A percentile compares a stretch with the other conserved stretches of the same genome.
phyloP scores from a whole-genome alignment of 1,140 invertebrate species.

The Rhyzopertha dominica region DNA sequence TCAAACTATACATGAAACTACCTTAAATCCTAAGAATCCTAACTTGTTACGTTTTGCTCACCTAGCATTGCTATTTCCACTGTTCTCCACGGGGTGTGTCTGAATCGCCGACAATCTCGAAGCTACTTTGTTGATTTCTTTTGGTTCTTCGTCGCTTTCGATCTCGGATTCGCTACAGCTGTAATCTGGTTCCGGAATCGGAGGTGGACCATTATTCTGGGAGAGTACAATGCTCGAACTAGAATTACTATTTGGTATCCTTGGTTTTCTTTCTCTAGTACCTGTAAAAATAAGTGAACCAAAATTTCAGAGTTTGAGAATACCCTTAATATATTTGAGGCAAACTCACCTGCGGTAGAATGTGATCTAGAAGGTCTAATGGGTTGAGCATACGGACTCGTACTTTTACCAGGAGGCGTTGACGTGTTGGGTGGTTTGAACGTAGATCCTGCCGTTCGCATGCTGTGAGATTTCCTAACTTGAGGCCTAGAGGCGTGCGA shows the following conservation, averaged over 20 bases:
- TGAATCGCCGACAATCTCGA: slow-evolving; percentile 29
- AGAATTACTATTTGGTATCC: slow-evolving; percentile 43
- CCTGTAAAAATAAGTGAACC: slow-evolving; percentile 7
- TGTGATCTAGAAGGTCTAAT: slow-evolving; percentile 54
- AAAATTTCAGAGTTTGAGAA: not conserved
- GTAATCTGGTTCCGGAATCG: slow-evolving; percentile 86
- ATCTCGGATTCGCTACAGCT: slow-evolving; percentile 72
- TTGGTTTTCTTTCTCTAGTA: slow-evolving; percentile 41
- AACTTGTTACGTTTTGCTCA: slow-evolving; percentile 43
- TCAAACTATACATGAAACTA: slow-evolving; percentile 27
- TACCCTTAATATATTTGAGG: too few species aligned
- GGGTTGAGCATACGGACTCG: slow-evolving; percentile 65
- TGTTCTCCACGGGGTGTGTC: slow-evolving; percentile 51
- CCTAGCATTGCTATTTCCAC: slow-evolving; percentile 64
- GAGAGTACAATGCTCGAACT: slow-evolving; percentile 41
- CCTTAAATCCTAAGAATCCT: slow-evolving; percentile 32
- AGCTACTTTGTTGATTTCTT: slow-evolving; percentile 24
- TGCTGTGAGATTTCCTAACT: slow-evolving; percentile 60
- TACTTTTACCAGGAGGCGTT: slow-evolving; percentile 28
- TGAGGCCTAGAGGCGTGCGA: slow-evolving; percentile 51
- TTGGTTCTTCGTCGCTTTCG: slow-evolving; percentile 34
- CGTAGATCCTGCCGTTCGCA: slow-evolving; percentile 50
- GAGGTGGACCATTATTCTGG: slow-evolving; percentile 51
- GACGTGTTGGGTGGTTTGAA: slow-evolving; percentile 36
- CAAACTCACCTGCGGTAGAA: slow-evolving; percentile 49